A percentile compares a stretch with the other conserved stretches of the same genome.
Conservation (phyloP, 1,140 invertebrate species). For the Zaprionus ornatus region DNA sequence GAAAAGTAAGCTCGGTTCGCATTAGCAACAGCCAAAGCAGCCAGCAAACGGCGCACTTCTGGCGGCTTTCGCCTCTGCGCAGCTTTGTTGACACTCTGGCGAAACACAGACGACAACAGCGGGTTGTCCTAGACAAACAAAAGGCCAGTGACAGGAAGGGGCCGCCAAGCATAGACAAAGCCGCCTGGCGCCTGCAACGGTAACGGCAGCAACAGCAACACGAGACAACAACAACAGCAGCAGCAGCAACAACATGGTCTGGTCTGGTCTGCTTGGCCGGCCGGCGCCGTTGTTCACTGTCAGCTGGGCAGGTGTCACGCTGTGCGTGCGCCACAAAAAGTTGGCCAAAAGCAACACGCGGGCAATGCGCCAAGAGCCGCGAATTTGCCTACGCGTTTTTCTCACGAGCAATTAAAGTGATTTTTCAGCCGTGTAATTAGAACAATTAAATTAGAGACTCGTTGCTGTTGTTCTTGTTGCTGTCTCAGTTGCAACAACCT, state of each 20-base stretch:
- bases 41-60: background rate
- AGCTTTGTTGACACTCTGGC: slow-evolving; percentile 60
- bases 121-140: slow-evolving; percentile 57
- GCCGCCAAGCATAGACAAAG: slow-evolving; percentile 29
- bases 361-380: slow-evolving; percentile 10
- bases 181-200: slow-evolving; percentile 48
- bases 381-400: slow-evolving; percentile 54
- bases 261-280: background rate
- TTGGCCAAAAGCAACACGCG: slow-evolving; percentile 27
- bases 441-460: slow-evolving; percentile 73
- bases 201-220: slow-evolving; percentile 28
- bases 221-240: background rate
- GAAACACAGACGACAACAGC: slow-evolving; percentile 53
- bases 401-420: slow-evolving; percentile 65
- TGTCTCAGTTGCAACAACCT: slow-evolving; percentile 1
- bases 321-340: slow-evolving; percentile 67
- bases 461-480: background rate
- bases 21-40: slow-evolving; percentile 9
- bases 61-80: background rate
- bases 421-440: slow-evolving; percentile 62
- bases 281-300: slow-evolving; percentile 26
- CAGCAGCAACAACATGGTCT: slow-evolving; percentile 9
- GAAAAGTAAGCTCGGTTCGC: background rate
- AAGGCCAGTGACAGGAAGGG: slow-evolving; percentile 36
- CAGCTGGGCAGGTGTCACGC: slow-evolving; percentile 70